phyloP scores from a whole-genome alignment of 2,888 invertebrate species.

The Auanema sp. region DNA sequence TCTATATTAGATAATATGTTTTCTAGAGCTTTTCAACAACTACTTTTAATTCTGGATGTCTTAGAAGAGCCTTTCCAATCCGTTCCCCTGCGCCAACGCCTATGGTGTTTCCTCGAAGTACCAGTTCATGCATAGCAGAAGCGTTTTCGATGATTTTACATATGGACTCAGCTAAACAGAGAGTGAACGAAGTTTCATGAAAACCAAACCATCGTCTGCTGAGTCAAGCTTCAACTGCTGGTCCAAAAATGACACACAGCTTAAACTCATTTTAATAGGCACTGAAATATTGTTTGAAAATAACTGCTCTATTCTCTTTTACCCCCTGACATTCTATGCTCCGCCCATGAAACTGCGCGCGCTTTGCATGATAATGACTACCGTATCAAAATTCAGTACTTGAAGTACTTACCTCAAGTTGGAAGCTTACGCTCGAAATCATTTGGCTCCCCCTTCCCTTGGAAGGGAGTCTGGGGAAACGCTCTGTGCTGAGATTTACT shows the following conservation, averaged over 20 bases:
- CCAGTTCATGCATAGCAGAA: slow-evolving; percentile 33
- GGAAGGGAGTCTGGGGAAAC: too few species aligned
- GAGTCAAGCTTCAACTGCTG: slow-evolving; percentile 29
- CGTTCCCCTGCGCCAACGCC: slow-evolving; percentile 46
- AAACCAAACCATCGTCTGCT: slow-evolving; percentile 21
- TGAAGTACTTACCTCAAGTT: too few species aligned
- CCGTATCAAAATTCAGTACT: too few species aligned
- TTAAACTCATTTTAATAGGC: too few species aligned
- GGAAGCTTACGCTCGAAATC: too few species aligned
- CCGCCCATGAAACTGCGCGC: too few species aligned
- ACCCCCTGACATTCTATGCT: too few species aligned
- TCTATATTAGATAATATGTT: slow-evolving; percentile 54
- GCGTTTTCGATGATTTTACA: slow-evolving; percentile 30
- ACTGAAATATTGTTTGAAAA: too few species aligned
- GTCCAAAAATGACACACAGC: slow-evolving; percentile 27
- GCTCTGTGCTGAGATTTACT: too few species aligned
- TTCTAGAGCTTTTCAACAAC: neutral
- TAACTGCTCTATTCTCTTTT: too few species aligned
- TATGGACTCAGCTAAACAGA: slow-evolving; percentile 35
- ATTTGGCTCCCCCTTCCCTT: too few species aligned
- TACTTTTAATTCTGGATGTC: slow-evolving; percentile 31
- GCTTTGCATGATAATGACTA: too few species aligned
- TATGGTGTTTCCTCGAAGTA: slow-evolving; percentile 55
- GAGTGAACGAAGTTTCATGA: neutral
- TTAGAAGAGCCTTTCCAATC: slow-evolving; percentile 39